Evolutionary conservation across 2,797 vertebrate species (phyloP), one percentile per base, ranked within the genome.

Genomic region (Falco peregrinus): DNA sequence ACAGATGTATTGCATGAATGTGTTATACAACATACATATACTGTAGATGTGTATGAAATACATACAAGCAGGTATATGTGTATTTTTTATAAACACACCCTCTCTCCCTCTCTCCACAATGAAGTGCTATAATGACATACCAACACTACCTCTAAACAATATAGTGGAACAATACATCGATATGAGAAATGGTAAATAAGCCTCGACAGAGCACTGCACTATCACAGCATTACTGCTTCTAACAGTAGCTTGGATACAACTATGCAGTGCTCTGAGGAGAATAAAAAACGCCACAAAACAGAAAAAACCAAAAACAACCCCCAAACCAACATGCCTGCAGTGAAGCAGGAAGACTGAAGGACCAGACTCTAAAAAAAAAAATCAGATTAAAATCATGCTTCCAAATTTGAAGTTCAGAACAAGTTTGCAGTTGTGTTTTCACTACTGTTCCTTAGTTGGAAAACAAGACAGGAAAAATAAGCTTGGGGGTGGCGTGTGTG

Each of bases 1-100:
- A 29, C 10, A 37, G 15, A 11, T 0, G 3, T 35, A 70, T 0
- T 43, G 43, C 31, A 67, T 13, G 13, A 6, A 13, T 53, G 12
- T 29, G 29, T 39, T 16, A 47, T 11, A 65, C 15, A 43, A 12
- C 0, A 2, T 13, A 15, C 26, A 33, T 12, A 35, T 8, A 54
- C 13, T 28, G 20, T 2, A 8, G 11, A 33, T 5, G 4, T 29
- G 25, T 71, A 48, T 31, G 37, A 39, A 73, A 81, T 33, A 22
- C 6, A 60, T 5, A 22, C 6, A 67, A 4, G 10, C 6, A 71
- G 7, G 5, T 28, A 17, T 22, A 50, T 3, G 16, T 16, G 2
- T 6, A 5, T 33, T 69, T 43, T 68, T 82, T 53, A 78, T 31
- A 45, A 57, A 22, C 26, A 75, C 11, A 85, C 10, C 67, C 20